Evolutionary conservation across 2,888 invertebrate species (phyloP).

Genomic region (Leptinotarsa haldemani): DNA sequence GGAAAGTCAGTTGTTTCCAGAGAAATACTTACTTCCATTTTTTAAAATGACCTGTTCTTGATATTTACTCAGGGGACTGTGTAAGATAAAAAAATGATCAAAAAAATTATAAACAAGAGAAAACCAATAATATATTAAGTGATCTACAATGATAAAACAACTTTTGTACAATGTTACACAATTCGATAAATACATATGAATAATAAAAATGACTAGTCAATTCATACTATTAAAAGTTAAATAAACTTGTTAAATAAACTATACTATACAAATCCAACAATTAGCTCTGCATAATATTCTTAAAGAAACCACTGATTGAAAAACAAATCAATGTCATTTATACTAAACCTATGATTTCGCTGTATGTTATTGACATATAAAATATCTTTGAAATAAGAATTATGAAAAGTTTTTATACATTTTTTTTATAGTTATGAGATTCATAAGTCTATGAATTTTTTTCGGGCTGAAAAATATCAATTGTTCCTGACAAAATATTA

Average conservation of each 20-base stretch:
- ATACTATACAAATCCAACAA: slow-evolving; percentile 62
- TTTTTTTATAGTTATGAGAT: too few species aligned
- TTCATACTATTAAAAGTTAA: slow-evolving; percentile 50
- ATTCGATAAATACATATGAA: slow-evolving; percentile 58
- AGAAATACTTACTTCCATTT: too few species aligned
- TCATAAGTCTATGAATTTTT: background rate
- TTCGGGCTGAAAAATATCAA: background rate
- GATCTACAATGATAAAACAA: slow-evolving; percentile 62
- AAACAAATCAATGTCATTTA: slow-evolving; percentile 46
- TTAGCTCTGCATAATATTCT: slow-evolving; percentile 57
- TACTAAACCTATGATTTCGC: slow-evolving; percentile 41
- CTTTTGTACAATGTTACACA: slow-evolving; percentile 63
- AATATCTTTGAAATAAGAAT: slow-evolving; percentile 30
- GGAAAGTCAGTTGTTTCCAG: too few species aligned
- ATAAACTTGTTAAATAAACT: slow-evolving; percentile 62
- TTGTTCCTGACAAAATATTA: background rate
- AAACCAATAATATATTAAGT: slow-evolving; percentile 61
- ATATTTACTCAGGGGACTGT: background rate
- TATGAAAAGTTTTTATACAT: background rate
- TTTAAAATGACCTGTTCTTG: too few species aligned
- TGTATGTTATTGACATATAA: slow-evolving; percentile 43
- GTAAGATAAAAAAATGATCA: background rate
- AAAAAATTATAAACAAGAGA: slow-evolving; percentile 46
- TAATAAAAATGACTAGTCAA: slow-evolving; percentile 65
- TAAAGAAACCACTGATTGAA: slow-evolving; percentile 48